phyloP scores from a whole-genome alignment of 2,113 vertebrate genomes.

The Nycticorax nycticorax region DNA sequence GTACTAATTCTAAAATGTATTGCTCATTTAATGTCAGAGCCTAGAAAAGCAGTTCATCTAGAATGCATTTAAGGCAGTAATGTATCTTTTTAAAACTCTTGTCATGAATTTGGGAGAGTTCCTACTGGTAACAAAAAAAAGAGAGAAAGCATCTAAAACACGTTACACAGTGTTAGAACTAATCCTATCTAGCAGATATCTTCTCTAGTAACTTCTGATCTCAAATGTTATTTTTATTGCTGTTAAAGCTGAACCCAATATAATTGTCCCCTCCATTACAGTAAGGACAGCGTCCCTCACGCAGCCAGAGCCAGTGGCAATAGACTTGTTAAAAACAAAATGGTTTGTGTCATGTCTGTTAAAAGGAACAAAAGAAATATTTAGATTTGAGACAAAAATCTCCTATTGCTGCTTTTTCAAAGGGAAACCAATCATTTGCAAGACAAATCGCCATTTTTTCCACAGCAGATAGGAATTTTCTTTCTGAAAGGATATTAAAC shows the following conservation, averaged over 20 bases:
- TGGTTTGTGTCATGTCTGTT: neutral
- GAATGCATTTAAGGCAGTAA: neutral
- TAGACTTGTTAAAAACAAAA: neutral
- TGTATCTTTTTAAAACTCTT: neutral
- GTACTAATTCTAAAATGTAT: neutral
- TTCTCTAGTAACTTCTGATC: neutral
- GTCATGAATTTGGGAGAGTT: neutral
- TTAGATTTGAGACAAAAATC: conserved; percentile 1
- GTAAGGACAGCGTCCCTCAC: neutral
- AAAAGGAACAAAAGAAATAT: neutral
- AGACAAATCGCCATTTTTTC: conserved; percentile 11
- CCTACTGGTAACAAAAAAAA: neutral
- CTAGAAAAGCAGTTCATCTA: neutral
- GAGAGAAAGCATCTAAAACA: neutral
- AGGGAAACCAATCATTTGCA: neutral
- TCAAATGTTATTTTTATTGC: neutral
- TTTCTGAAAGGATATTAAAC: conserved; percentile 26
- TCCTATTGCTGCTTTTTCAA: neutral
- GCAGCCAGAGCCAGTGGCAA: neutral
- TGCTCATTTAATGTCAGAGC: neutral
- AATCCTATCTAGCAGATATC: neutral
- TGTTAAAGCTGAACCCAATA: neutral
- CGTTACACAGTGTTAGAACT: neutral
- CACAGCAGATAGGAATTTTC: neutral
- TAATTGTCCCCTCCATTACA: neutral